Base-by-base conservation (phyloP, 2,888 invertebrate species). In the Ennomos erosarius region DNA sequence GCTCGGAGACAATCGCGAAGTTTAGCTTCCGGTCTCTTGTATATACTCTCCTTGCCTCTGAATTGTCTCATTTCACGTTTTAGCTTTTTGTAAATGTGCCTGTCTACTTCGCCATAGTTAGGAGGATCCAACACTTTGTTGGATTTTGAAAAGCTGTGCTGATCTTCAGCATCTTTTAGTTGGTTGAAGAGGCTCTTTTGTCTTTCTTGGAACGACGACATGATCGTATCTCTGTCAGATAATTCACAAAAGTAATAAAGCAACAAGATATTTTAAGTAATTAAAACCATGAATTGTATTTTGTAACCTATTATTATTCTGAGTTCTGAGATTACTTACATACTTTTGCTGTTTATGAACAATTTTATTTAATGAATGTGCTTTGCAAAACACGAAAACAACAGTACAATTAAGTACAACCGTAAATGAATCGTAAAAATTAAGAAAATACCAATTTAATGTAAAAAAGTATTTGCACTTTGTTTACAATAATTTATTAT, bases 41-140 rank as follows among this genome's bases (percentile, higher is more conserved):
- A 97, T 67, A 97, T 96, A 76, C 97, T 97, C 76, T 97, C 96
- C 74, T 94, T 93, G 0, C 95, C 95, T 72, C 94, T 90, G 71
- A 95, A 95, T 59, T 93, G 93, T 75, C 93, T 94, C 74, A 94
- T 94, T 79, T 94, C 93, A 45, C 82, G 85, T 75, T 90, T 92
- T 4, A 88, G 72, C 74, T 84, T 89, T 54, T 75, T 85, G 71
- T 86, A 88, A 9, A 80, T 82, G 54, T 73, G 77, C 73, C 74
- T 86, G 55, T 85, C 84, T 33, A 92, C 81, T 52, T 81, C 79
- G 16, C 84, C 82, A 55, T 78, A 86, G 59, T 86, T 81, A 62
- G 79, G 79, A 4, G 81, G 75, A 55, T 79, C 70, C 40, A 78
- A 68, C 10, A 74, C 72, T 62, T 81, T 90, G 64, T 87, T 86